Percentiles rank a stretch among this genome's conserved stretches.
phyloP scores from a whole-genome alignment of 2,113 vertebrate genomes.

The Passer montanus region DNA sequence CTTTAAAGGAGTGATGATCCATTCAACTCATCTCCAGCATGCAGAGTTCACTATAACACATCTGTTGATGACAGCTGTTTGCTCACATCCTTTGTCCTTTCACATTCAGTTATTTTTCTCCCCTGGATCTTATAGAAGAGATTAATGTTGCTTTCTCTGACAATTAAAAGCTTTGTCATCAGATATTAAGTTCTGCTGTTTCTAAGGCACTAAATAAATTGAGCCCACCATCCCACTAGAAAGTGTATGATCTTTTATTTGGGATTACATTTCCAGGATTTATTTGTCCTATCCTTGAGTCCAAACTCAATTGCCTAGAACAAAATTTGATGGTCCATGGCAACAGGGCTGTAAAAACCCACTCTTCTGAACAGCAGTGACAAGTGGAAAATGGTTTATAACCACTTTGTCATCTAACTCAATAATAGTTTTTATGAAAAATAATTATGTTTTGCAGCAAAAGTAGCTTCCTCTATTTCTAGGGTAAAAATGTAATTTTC shows the following conservation, averaged over 20 bases:
- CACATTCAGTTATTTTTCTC: neutral
- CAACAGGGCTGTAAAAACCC: neutral
- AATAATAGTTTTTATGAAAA: conserved; percentile 39
- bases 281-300: neutral
- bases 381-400: conserved; percentile 41
- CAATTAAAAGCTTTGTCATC: conserved; percentile 13
- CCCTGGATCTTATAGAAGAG: neutral
- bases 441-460: conserved; percentile 47
- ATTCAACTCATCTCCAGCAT: neutral
- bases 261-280: conserved; percentile 13
- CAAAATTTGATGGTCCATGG: conserved; percentile 5
- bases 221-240: neutral
- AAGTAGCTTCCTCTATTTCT: conserved; percentile 50
- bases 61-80: conserved; percentile 13
- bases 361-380: neutral
- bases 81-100: conserved; percentile 23
- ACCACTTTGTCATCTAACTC: conserved; percentile 3
- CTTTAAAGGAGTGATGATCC: neutral
- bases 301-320: neutral
- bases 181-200: conserved; percentile 22
- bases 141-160: neutral
- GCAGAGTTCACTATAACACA: neutral
- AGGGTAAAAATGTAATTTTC: conserved; percentile 31
- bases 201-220: conserved; percentile 43
- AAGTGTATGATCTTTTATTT: conserved; percentile 6